These are phyloP conservation scores for Dichetophora obliterata DNA, from an alignment of 2,888 invertebrate species.

Conservation along the genomic window DNA sequence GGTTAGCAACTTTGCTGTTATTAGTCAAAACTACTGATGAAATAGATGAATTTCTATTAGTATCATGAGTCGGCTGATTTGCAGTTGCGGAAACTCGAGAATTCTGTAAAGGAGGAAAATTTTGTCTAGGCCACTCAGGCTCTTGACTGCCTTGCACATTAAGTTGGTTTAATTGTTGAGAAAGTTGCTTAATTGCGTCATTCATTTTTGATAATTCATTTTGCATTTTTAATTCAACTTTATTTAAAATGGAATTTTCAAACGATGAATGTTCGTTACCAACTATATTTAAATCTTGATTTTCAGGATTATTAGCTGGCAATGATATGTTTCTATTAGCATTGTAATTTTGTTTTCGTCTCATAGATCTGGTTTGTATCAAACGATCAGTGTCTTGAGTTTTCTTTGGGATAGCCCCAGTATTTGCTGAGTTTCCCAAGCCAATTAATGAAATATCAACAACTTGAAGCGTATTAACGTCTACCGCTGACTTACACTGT, in stretches of 20 bases:
- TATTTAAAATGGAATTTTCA: not conserved
- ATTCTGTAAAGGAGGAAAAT: not conserved
- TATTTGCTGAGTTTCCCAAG: not conserved
- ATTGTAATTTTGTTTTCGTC: not conserved
- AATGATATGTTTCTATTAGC: not conserved
- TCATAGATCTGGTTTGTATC: not conserved
- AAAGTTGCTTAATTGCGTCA: not conserved
- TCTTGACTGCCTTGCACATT: not conserved
- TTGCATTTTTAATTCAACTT: not conserved
- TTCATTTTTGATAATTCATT: constrained; percentile 5
- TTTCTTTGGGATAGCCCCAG: not conserved
- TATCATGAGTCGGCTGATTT: not conserved
- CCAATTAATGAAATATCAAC: not conserved
- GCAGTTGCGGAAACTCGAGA: not conserved
- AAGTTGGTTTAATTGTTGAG: constrained; percentile 5
- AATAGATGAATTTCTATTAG: not conserved
- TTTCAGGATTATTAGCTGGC: not conserved
- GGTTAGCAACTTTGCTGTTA: constrained; percentile 24
- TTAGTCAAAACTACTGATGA: not conserved
- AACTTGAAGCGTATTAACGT: no score
- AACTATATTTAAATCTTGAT: not conserved
- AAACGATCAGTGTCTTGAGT: not conserved
- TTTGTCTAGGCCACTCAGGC: constrained; percentile 16
- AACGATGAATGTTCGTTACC: not conserved
- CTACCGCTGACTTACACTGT: no score